phyloP scores from a whole-genome alignment of 2,888 invertebrate species.

The Epiblema foenella region DNA sequence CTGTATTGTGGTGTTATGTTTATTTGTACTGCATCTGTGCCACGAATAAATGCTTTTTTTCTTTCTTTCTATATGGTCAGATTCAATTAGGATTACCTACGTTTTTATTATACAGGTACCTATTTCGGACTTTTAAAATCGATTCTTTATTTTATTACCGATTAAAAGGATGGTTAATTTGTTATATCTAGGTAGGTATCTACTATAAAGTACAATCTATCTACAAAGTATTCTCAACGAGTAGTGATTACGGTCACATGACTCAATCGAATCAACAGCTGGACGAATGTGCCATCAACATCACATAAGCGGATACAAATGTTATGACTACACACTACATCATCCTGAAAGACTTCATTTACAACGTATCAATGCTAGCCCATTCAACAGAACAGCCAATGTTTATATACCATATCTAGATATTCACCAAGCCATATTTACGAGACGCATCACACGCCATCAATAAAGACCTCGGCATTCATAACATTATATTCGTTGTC shows the following conservation, averaged over 20 bases:
- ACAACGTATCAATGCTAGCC: background rate
- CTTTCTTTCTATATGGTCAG: too few species aligned
- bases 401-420: constrained; percentile 2
- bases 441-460: background rate
- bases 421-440: background rate
- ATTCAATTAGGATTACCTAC: too few species aligned
- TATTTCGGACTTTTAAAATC: too few species aligned
- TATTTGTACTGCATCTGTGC: too few species aligned
- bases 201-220: too few species aligned
- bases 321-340: background rate
- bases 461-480: background rate
- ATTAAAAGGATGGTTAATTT: too few species aligned
- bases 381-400: constrained; percentile 6
- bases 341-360: constrained; percentile 22
- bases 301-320: background rate
- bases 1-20: too few species aligned
- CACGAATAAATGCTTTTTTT: too few species aligned
- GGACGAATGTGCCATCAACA: background rate
- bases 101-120: too few species aligned
- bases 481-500: background rate
- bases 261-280: background rate
- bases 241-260: background rate
- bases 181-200: too few species aligned
- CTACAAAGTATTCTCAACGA: too few species aligned
- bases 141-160: too few species aligned